phyloP scores from a whole-genome alignment of 2,888 invertebrate species.

The Acanthosoma haemorrhoidale region DNA sequence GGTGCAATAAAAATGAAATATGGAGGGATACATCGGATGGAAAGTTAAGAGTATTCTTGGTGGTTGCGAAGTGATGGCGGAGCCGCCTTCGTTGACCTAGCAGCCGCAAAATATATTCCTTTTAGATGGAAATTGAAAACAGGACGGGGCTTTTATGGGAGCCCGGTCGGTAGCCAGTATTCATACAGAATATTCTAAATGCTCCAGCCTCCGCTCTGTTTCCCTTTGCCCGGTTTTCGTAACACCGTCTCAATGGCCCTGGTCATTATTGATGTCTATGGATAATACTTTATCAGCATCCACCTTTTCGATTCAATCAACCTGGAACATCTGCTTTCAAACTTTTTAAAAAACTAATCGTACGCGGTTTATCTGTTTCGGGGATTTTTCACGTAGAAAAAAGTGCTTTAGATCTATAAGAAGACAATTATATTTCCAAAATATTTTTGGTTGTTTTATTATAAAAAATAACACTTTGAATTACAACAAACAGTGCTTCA shows the following conservation, averaged over 20 bases:
- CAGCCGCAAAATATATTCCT: conserved; percentile 9
- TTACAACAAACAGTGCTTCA: no score
- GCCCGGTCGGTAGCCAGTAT: background rate
- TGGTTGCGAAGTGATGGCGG: background rate
- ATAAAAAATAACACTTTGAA: no score
- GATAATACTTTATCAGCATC: conserved; percentile 2
- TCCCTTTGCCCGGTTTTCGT: no score
- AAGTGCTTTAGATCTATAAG: no score
- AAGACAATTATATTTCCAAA: no score
- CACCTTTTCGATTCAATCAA: background rate
- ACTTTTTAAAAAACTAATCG: no score
- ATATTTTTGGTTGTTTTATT: no score
- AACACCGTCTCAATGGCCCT: no score
- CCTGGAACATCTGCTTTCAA: no score
- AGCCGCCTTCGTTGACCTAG: background rate
- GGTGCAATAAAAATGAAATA: conserved; percentile 7
- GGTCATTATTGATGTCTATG: no score
- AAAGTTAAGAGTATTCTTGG: background rate
- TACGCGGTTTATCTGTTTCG: no score
- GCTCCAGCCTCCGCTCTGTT: background rate
- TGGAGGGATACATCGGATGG: conserved; percentile 1
- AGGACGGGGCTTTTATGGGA: background rate
- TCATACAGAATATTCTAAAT: conserved; percentile 14
- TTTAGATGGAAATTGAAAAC: conserved; percentile 14
- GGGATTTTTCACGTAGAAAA: no score